Evolutionary conservation across 2,797 vertebrate genomes (phyloP).

Genomic region (Fistularia commersonii): DNA sequence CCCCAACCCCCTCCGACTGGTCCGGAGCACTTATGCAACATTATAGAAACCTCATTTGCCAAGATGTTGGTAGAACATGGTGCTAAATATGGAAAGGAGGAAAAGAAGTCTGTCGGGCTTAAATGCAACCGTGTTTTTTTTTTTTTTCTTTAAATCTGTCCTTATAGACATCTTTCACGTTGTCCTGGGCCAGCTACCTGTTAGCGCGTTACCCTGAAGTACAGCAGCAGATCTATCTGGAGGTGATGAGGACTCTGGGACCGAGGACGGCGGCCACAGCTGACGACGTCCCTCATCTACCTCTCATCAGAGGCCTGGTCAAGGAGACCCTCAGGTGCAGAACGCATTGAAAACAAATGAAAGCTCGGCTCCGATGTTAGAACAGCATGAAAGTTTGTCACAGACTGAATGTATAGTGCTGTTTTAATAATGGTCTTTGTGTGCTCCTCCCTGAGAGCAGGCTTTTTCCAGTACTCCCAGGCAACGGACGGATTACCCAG

Average conservation of each 20-base stretch:
- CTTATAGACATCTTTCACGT: conserved; percentile 89
- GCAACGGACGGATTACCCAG: conserved; percentile 88
- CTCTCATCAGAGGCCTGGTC: conserved; percentile 85
- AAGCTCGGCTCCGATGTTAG: too few species aligned
- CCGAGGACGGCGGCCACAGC: conserved; percentile 71
- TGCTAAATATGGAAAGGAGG: too few species aligned
- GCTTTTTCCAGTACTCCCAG: conserved; percentile 90
- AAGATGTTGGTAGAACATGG: too few species aligned
- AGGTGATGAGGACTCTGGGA: conserved; percentile 78
- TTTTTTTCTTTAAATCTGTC: conserved; percentile 2
- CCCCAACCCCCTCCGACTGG: conserved; percentile 15
- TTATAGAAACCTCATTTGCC: conserved; percentile 11
- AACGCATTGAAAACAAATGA: too few species aligned
- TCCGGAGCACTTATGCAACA: conserved; percentile 36
- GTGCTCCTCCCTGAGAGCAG: conserved; percentile 65
- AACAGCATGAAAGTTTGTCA: too few species aligned
- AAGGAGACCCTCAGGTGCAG: conserved; percentile 90
- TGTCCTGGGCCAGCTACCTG: conserved; percentile 88
- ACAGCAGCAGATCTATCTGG: conserved; percentile 80
- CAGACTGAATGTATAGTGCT: too few species aligned
- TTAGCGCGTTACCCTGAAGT: conserved; percentile 81
- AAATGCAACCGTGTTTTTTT: background rate
- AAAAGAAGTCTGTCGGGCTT: too few species aligned
- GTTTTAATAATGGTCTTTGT: conserved; percentile 55
- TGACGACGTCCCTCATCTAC: conserved; percentile 77